Evolutionary conservation across 2,888 invertebrate genomes (phyloP).

Genomic region (Hedya salicella): DNA sequence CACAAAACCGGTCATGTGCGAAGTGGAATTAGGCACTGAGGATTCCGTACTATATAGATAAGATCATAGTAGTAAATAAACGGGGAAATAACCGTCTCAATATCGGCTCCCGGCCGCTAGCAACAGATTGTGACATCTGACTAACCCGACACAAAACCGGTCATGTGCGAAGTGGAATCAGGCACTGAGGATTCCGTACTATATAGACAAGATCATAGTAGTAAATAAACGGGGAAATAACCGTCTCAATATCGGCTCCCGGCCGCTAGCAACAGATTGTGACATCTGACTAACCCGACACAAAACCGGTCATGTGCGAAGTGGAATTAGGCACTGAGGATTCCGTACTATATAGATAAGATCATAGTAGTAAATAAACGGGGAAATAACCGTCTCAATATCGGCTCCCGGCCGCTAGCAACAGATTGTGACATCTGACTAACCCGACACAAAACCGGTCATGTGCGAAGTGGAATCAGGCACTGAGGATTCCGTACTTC

Average conservation of each 20-base stretch:
- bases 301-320: neutral
- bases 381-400: conserved; percentile 62
- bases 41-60: no score
- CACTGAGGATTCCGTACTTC: no score
- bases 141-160: conserved; percentile 19
- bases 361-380: conserved; percentile 53
- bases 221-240: conserved; percentile 62
- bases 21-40: no score
- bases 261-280: conserved; percentile 50
- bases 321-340: no score
- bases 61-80: conserved; percentile 54
- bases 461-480: no score
- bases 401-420: conserved; percentile 47
- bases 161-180: no score
- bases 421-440: conserved; percentile 49
- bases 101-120: conserved; percentile 50
- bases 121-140: conserved; percentile 50
- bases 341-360: no score
- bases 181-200: no score
- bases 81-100: conserved; percentile 61
- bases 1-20: neutral
- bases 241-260: conserved; percentile 57
- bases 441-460: conserved; percentile 7
- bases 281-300: conserved; percentile 38
- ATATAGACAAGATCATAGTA: conserved; percentile 18